Base-by-base conservation (phyloP, 2,113 vertebrate species). In the Bagarius yarrelli region DNA sequence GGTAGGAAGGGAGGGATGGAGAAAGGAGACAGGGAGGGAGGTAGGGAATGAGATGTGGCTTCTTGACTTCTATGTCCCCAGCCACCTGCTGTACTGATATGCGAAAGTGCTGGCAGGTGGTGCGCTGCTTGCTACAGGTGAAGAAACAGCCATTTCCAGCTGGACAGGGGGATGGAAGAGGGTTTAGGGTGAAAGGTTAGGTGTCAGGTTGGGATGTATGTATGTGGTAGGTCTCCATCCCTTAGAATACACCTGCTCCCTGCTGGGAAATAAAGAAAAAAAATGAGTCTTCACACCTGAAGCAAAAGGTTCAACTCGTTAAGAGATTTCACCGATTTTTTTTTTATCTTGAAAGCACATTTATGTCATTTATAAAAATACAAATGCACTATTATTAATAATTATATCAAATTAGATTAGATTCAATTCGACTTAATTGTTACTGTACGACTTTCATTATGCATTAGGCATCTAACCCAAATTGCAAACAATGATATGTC, bases 1-100 rank as follows among this genome's bases (percentile, higher is more conserved):
- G 50, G 55, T 40, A 5, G 53, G 53, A 78, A 77, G 83, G 81
- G 87, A 44, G 13, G 75, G 80, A 87, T 32, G 55, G 83, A 78
- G 84, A 79, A 87, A 56, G 12, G 11, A 27, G 52, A 67, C 32
- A 32, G n/a, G 30, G 53, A 15, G 47, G 63, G 82, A 79, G 83
- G 82, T 87, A 59, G 12, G 78, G 81, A 87, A 55, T 55, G 70
- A 73, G 76, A 82, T 84, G 86, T 76, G 82, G 85, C 83, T 83
- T 87, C 84, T 71, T 89, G 90, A 91, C 87, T 89, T 83, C 79
- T 30, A 76, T 90, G 84, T 91, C 87, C 86, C 77, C 25, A 14
- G 85, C 88, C 86, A 87, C 87, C 87, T 90, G 83, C 82, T 63
- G 78, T 76, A 67, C 63, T 64, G 81, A 84, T 84, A 77, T n/a